A percentile compares a stretch with the other conserved stretches of the same genome.
Conservation (phyloP, 53 echinoderm and acorn worm species). For the Luidia sarsii region DNA sequence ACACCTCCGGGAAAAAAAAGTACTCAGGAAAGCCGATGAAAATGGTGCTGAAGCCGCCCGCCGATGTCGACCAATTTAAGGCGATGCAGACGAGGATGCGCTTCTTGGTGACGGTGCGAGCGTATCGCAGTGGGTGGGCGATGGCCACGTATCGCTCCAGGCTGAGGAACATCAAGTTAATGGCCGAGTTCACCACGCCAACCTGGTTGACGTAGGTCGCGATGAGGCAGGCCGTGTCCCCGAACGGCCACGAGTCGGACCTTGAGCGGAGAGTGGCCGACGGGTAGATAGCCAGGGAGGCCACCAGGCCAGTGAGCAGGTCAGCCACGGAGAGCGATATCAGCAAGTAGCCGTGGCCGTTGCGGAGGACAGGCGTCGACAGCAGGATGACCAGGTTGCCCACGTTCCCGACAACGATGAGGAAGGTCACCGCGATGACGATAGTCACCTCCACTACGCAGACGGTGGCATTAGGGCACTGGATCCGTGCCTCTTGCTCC, state of each 20-base stretch:
- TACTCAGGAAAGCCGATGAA: constrained; percentile 12
- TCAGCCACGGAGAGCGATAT: constrained; percentile 29
- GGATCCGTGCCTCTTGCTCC: background rate
- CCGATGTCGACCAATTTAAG: background rate
- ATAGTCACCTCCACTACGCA: constrained; percentile 23
- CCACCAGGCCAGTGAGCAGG: constrained; percentile 8
- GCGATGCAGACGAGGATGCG: background rate
- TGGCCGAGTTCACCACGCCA: background rate
- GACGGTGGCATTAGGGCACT: constrained; percentile 5
- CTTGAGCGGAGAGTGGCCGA: constrained; percentile 14
- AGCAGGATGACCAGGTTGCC: constrained; percentile 14
- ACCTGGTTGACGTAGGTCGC: background rate
- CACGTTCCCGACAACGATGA: background rate
- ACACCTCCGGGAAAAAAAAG: background rate
- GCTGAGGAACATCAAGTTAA: constrained; percentile 6
- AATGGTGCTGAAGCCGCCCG: background rate
- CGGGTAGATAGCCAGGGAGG: constrained; percentile 7
- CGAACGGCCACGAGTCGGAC: constrained; percentile 23
- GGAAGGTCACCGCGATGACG: constrained; percentile 7
- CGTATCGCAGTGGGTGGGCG: constrained; percentile 10
- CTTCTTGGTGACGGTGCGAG: constrained; percentile 18
- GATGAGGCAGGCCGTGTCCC: constrained; percentile 33
- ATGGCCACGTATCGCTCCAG: constrained; percentile 38
- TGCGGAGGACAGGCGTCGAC: constrained; percentile 20
- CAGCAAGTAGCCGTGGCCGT: constrained; percentile 32